These are phyloP conservation scores for Theretra japonica DNA, from an alignment of 2,888 invertebrate species.

Conservation along the genomic window DNA sequence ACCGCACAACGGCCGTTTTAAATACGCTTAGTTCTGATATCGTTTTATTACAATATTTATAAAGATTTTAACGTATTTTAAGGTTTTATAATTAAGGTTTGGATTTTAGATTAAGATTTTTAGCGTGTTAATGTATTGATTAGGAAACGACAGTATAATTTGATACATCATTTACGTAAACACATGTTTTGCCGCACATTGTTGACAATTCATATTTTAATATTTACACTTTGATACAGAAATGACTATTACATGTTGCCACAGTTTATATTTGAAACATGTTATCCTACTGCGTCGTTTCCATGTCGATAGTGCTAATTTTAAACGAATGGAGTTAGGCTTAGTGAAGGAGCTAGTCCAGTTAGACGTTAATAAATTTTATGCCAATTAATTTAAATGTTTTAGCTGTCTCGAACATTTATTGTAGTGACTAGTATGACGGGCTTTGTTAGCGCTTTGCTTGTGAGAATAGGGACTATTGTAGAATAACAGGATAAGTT, in stretches of 20 bases:
- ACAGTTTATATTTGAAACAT: neutral
- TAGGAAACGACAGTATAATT: slow-evolving; percentile 40
- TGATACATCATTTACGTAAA: slow-evolving; percentile 8
- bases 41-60: slow-evolving; percentile 63
- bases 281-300: slow-evolving; percentile 37
- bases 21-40: slow-evolving; percentile 65
- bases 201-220: neutral
- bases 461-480: neutral
- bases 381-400: slow-evolving; percentile 65
- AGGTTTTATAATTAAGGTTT: slow-evolving; percentile 51
- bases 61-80: slow-evolving; percentile 61
- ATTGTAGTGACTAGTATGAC: slow-evolving; percentile 44
- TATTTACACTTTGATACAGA: neutral
- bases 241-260: neutral
- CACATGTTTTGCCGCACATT: neutral
- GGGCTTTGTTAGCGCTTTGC: neutral
- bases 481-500: neutral
- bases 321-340: slow-evolving; percentile 51
- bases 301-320: slow-evolving; percentile 44
- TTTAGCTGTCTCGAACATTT: slow-evolving; percentile 62
- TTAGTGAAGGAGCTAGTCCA: slow-evolving; percentile 80
- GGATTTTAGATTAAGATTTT: slow-evolving; percentile 45
- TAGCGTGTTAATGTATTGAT: slow-evolving; percentile 44
- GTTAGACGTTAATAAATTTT: slow-evolving; percentile 69
- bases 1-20: slow-evolving; percentile 66